A percentile compares a stretch with the other conserved stretches of the same genome.
Evolutionary conservation across 1,140 invertebrate species (phyloP).

Genomic region (Drosophila obscura): DNA sequence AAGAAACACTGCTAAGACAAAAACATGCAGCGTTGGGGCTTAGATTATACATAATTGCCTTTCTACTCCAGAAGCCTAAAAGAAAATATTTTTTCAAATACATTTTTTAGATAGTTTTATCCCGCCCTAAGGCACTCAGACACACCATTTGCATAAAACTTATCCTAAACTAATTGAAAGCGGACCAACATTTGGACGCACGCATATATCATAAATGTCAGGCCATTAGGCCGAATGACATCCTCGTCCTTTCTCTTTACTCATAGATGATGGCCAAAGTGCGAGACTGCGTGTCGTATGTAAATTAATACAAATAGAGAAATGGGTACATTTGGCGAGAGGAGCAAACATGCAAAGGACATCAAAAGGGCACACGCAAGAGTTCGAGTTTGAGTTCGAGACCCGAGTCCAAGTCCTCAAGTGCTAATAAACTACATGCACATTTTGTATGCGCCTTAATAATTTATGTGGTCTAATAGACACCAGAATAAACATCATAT

Average conservation of each 20-base stretch:
- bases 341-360: slow-evolving; percentile 70
- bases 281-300: slow-evolving; percentile 79
- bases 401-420: slow-evolving; percentile 51
- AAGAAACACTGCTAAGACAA: too few relatives aligned
- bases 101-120: not conserved
- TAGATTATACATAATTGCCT: too few relatives aligned
- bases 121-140: not conserved
- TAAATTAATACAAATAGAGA: slow-evolving; percentile 70
- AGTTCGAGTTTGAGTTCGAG: slow-evolving; percentile 22
- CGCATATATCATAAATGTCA: slow-evolving; percentile 63
- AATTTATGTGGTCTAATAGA: slow-evolving; percentile 75
- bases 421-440: slow-evolving; percentile 80
- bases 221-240: slow-evolving; percentile 15
- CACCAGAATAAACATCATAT: slow-evolving; percentile 70
- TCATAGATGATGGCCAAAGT: slow-evolving; percentile 45
- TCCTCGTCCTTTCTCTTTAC: not conserved
- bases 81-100: not conserved
- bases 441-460: slow-evolving; percentile 62
- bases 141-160: slow-evolving; percentile 2
- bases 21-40: too few relatives aligned
- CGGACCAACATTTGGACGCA: slow-evolving; percentile 31
- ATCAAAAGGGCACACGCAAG: slow-evolving; percentile 68
- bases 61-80: too few relatives aligned
- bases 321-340: slow-evolving; percentile 46
- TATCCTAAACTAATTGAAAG: slow-evolving; percentile 47